Evolutionary conservation across 2,888 invertebrate genomes (phyloP).

Genomic region (Pteria penguin): DNA sequence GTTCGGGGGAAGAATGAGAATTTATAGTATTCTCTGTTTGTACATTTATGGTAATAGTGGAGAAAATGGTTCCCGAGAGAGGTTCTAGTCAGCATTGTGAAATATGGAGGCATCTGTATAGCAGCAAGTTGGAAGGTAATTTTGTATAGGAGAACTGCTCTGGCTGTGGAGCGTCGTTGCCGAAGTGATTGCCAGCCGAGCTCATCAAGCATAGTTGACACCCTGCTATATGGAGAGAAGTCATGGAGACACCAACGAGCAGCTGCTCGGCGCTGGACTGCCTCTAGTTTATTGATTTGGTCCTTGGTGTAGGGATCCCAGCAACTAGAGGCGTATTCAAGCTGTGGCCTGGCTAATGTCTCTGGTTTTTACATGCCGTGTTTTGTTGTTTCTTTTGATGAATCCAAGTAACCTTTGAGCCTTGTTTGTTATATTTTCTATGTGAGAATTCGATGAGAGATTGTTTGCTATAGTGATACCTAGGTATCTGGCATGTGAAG

Average conservation of each 20-base stretch:
- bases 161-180: not conserved
- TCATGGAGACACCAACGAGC: not conserved
- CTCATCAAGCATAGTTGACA: not conserved
- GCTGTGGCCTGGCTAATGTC: not conserved
- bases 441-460: not conserved
- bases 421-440: not conserved
- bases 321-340: not conserved
- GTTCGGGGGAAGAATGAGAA: not conserved
- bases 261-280: not conserved
- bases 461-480: no score
- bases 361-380: not conserved
- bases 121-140: not conserved
- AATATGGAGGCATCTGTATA: not conserved
- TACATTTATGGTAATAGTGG: not conserved
- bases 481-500: no score
- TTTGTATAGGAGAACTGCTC: not conserved
- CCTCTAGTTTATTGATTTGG: not conserved
- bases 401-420: not conserved
- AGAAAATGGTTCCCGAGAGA: conserved; percentile 1
- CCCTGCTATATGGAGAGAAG: not conserved
- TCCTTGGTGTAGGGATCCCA: not conserved
- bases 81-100: not conserved
- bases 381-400: not conserved
- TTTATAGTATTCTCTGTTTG: conserved; percentile 3
- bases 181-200: not conserved